Conservation (phyloP, 2,797 vertebrate species). For the Microctenopoma stevenorrisi region DNA sequence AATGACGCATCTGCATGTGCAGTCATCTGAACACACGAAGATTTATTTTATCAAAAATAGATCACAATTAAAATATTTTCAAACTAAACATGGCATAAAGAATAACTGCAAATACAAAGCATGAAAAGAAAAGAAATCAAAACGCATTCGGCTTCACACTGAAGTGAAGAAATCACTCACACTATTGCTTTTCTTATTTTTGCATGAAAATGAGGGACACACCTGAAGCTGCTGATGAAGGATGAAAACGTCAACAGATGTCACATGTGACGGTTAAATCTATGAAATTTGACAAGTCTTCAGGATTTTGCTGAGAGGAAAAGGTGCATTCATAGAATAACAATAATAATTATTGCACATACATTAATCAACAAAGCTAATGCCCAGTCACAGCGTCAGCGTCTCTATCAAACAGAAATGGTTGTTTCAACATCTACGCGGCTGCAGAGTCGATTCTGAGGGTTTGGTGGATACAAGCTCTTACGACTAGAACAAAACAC, state of each 20-base stretch:
- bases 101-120: slow-evolving; percentile 22
- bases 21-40: slow-evolving; percentile 42
- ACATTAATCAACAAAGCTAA: slow-evolving; percentile 29
- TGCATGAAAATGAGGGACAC: slow-evolving; percentile 27
- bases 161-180: slow-evolving; percentile 26
- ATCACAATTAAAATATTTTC: slow-evolving; percentile 56
- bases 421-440: slow-evolving; percentile 26
- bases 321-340: neutral
- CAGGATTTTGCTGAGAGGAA: slow-evolving; percentile 8
- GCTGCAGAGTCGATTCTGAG: slow-evolving; percentile 16
- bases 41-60: slow-evolving; percentile 80
- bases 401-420: slow-evolving; percentile 9
- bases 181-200: slow-evolving; percentile 39
- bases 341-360: slow-evolving; percentile 29
- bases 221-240: slow-evolving; percentile 16
- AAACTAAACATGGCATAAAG: slow-evolving; percentile 50
- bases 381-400: slow-evolving; percentile 25
- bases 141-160: slow-evolving; percentile 39
- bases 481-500: neutral
- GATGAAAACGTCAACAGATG: slow-evolving; percentile 7
- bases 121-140: slow-evolving; percentile 7
- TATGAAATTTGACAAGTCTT: neutral
- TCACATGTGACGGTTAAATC: slow-evolving; percentile 8
- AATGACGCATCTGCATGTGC: slow-evolving; percentile 41
- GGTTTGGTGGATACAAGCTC: neutral